phyloP scores from a whole-genome alignment of 2,888 invertebrate genomes.

The Rotaria socialis region DNA sequence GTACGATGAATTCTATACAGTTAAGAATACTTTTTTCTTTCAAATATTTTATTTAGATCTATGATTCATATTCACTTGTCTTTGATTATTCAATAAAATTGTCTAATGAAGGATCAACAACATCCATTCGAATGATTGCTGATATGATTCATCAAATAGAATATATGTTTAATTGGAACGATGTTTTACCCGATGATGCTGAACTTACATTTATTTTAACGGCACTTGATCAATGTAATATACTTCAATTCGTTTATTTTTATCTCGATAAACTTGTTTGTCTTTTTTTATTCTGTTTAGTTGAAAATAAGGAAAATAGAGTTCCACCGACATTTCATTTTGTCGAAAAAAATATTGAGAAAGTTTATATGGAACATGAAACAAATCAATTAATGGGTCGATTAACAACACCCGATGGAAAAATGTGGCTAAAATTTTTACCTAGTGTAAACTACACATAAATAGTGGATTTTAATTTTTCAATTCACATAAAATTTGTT shows the following conservation, averaged over 20 bases:
- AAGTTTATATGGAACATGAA: neutral
- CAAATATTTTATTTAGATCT: neutral
- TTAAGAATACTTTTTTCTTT: too few species aligned
- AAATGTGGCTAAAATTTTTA: slow-evolving; percentile 3
- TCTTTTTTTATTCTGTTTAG: neutral
- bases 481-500: neutral
- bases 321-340: neutral
- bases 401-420: neutral
- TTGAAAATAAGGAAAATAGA: neutral
- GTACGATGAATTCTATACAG: neutral
- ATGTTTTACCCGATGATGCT: neutral
- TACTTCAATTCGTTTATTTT: neutral
- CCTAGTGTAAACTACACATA: neutral
- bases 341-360: neutral
- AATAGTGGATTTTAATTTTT: neutral
- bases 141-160: slow-evolving; percentile 5
- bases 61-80: neutral
- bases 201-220: neutral
- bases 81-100: neutral
- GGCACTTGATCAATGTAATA: slow-evolving; percentile 19
- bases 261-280: neutral
- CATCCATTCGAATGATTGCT: neutral
- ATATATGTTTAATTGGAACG: neutral
- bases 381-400: neutral
- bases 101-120: neutral